These are phyloP conservation scores for Trichopria drosophilae DNA, from an alignment of 2,888 invertebrate species.

Conservation along the genomic window DNA sequence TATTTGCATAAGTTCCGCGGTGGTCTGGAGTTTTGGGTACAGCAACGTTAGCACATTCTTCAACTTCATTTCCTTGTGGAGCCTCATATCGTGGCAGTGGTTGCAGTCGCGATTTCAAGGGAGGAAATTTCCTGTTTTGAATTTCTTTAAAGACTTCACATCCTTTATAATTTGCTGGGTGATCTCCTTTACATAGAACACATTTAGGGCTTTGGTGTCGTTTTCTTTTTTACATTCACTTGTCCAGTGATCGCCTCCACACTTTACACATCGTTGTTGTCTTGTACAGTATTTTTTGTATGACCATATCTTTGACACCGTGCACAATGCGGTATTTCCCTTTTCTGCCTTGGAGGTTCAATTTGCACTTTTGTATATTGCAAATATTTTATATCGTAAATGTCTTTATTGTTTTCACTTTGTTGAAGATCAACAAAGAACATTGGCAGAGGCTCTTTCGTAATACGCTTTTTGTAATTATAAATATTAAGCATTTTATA, in stretches of 20 bases:
- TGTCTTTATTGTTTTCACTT: no score
- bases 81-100: no score
- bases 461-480: not conserved
- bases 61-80: no score
- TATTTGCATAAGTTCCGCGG: no score
- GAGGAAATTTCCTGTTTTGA: slow-evolving; percentile 5
- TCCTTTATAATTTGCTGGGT: slow-evolving; percentile 40
- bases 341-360: not conserved
- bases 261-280: slow-evolving; percentile 24
- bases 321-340: slow-evolving; percentile 21
- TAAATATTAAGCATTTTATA: not conserved
- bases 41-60: no score
- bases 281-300: slow-evolving; percentile 22
- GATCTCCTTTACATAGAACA: slow-evolving; percentile 32
- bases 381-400: no score
- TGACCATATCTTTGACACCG: slow-evolving; percentile 24
- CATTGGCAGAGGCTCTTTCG: no score
- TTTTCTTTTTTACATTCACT: slow-evolving; percentile 20
- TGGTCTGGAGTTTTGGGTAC: no score
- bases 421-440: no score
- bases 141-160: slow-evolving; percentile 25
- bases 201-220: slow-evolving; percentile 19
- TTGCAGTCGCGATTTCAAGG: no score
- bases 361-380: not conserved
- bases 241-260: slow-evolving; percentile 23